Evolutionary conservation across 2,113 vertebrate genomes (phyloP).

Genomic region (Psophia crepitans): DNA sequence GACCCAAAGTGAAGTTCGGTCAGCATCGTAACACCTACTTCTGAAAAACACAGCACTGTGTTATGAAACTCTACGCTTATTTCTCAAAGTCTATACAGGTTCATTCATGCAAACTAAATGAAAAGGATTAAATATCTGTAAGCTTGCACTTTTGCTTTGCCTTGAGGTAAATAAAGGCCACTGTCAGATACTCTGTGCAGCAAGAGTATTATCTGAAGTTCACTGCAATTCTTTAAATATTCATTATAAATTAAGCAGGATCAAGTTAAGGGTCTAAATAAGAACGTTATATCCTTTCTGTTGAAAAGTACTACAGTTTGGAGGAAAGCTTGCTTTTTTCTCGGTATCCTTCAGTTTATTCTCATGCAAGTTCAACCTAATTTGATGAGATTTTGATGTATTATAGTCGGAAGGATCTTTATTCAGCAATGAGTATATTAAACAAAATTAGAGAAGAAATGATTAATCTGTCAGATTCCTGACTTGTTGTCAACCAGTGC

Average conservation of each 20-base stretch:
- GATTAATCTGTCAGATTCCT: background rate
- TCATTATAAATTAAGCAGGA: background rate
- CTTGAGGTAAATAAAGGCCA: background rate
- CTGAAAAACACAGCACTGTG: background rate
- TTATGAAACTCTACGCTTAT: background rate
- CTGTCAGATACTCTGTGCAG: background rate
- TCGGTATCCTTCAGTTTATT: background rate
- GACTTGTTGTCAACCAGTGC: background rate
- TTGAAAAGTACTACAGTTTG: background rate
- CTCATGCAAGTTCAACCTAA: background rate
- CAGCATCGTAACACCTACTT: background rate
- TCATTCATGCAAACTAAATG: background rate
- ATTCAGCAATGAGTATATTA: background rate
- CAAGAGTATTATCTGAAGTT: background rate
- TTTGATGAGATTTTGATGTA: background rate
- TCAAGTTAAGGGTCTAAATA: background rate
- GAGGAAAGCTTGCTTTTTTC: background rate
- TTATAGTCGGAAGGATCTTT: background rate
- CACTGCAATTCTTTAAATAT: background rate
- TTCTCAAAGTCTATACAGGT: background rate
- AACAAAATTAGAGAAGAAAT: background rate
- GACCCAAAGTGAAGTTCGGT: background rate
- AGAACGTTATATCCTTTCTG: background rate
- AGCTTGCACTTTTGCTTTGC: background rate
- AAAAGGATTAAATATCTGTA: background rate